Base-by-base conservation (phyloP, 2,888 invertebrate genomes). In the Eupithecia insigniata region DNA sequence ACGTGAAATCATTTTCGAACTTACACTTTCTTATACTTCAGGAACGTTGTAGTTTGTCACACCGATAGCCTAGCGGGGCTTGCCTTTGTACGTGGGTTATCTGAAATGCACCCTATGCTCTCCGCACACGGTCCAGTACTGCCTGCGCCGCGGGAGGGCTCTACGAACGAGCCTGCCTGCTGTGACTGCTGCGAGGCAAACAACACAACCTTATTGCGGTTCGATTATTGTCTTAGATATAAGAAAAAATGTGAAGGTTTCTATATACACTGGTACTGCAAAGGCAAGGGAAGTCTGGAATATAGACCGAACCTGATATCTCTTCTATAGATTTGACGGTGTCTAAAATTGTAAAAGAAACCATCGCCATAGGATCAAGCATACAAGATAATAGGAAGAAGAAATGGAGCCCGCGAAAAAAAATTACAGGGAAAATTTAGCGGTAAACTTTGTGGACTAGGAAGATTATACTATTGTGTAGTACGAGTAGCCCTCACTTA, bases 71-170 rank as follows among this genome's bases (percentile, higher is more conserved):
- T 3, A 46, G n/a, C 46, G 8, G n/a, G 39, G 1, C 43, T n/a
- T 46, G n/a, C 46, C 46, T 46, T n/a, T 22, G 46, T 43, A 10
- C 8, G 46, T n/a, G 43, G 46, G n/a, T 46, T n/a, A n/a, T n/a
- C 46, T 7, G 46, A 46, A 8, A 46, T 7, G 46, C 8, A 46
- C 46, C 22, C n/a, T n/a, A 8, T 46, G 46, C n/a, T n/a, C 46
- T 46, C 46, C n/a, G 46, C 46, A n/a, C 46, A n/a, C 8, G n/a
- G n/a, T 46, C 46, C 46, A 8, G 46, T 10, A n/a, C 46, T 7
- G 46, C 46, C 46, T n/a, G 46, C n/a, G 46, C 46, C n/a, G 46
- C 46, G 46, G 46, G 43, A 18, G 43, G 43, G 43, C 43, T 43
- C 43, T 39, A 3, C 16, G 4, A 16, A 4, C 39, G 14, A 4